phyloP scores from a whole-genome alignment of 37 sponge, comb jelly and placozoan genomes.

The Hormiphora californensis region DNA sequence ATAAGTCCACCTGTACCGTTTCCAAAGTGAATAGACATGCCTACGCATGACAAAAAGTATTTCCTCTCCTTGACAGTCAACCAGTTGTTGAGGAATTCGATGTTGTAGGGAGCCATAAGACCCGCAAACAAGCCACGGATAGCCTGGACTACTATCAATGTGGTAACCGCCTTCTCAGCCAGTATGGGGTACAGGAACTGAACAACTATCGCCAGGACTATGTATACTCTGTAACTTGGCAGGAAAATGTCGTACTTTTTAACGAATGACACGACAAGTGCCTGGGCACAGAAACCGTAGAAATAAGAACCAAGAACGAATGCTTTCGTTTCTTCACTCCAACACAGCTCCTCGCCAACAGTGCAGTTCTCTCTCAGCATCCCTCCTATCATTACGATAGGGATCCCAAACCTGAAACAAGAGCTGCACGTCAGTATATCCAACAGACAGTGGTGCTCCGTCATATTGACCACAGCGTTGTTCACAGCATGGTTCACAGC shows the following conservation, averaged over 20 bases:
- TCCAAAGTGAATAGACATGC: background rate
- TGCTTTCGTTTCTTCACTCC: background rate
- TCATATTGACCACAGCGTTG: too few relatives aligned
- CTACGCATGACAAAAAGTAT: background rate
- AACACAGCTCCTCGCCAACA: background rate
- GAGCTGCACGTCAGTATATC: too few relatives aligned
- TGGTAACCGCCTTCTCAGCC: too few relatives aligned
- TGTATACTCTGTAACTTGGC: too few relatives aligned
- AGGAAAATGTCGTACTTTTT: too few relatives aligned
- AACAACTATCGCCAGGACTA: too few relatives aligned
- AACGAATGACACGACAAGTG: too few relatives aligned
- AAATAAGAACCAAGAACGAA: background rate
- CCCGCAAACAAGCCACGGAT: background rate
- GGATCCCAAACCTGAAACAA: too few relatives aligned
- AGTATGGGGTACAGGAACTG: too few relatives aligned
- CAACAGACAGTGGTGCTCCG: too few relatives aligned
- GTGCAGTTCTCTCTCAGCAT: conserved; percentile 31
- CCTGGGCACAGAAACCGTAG: conserved; percentile 29
- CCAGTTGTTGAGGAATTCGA: background rate
- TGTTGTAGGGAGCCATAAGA: background rate
- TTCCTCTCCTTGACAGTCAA: background rate
- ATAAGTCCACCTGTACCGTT: background rate
- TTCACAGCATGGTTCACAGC: too few relatives aligned
- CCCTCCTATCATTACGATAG: conserved; percentile 15
- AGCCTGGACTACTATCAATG: too few relatives aligned